A percentile compares a stretch with the other conserved stretches of the same genome.
phyloP scores from a whole-genome alignment of 2,113 vertebrate genomes.

The Paramisgurnus dabryanus region DNA sequence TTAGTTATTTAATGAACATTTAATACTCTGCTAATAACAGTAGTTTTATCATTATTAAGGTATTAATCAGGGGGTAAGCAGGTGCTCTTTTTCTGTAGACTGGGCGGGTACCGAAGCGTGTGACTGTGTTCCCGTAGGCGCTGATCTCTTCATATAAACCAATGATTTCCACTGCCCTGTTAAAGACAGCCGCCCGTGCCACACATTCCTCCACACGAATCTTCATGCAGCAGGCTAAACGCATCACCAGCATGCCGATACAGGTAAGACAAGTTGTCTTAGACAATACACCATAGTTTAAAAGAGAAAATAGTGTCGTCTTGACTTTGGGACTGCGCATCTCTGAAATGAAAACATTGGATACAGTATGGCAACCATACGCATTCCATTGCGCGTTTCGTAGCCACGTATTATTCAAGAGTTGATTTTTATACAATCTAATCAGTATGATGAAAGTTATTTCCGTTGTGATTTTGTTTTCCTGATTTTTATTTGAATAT shows the following conservation, averaged over 20 bases:
- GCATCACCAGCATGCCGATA: slow-evolving; percentile 67
- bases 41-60: background rate
- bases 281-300: no score
- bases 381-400: background rate
- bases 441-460: background rate
- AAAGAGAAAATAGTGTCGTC: background rate
- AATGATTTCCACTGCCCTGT: slow-evolving; percentile 39
- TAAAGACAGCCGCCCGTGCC: slow-evolving; percentile 39
- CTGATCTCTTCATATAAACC: background rate
- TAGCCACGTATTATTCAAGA: background rate
- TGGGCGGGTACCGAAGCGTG: background rate
- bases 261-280: slow-evolving; percentile 62
- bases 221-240: slow-evolving; percentile 55
- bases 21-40: background rate
- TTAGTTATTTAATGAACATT: background rate
- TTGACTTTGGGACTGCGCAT: background rate
- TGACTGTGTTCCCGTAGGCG: background rate
- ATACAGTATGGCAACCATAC: background rate
- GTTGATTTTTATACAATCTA: background rate
- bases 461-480: background rate
- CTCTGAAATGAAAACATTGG: background rate
- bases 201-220: slow-evolving; percentile 23
- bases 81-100: background rate
- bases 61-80: background rate
- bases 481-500: background rate